Conservation (phyloP, 92 coral and sea anemone genomes). For the Plumapathes pennacea region DNA sequence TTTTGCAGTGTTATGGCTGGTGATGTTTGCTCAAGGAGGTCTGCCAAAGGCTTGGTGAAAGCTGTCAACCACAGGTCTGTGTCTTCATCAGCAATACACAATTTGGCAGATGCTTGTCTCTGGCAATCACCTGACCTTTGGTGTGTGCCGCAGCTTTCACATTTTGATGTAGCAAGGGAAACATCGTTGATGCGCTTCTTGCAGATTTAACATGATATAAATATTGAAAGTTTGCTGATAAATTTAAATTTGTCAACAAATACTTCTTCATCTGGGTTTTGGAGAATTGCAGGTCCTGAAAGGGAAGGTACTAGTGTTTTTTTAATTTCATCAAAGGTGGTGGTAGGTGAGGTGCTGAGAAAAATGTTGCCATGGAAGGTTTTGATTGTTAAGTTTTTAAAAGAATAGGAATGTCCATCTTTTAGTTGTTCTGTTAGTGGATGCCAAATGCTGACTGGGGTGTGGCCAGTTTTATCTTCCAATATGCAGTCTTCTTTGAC, state of each 20-base stretch:
- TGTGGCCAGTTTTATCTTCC: conserved; percentile 8
- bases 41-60: conserved; percentile 8
- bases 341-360: conserved; percentile 2
- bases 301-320: conserved; percentile 2
- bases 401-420: conserved; percentile 8
- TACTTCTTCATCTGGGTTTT: conserved; percentile 2
- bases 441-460: conserved; percentile 5
- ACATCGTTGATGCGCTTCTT: conserved; percentile 13
- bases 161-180: neutral
- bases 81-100: conserved; percentile 8
- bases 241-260: conserved; percentile 6
- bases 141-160: conserved; percentile 8
- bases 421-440: conserved; percentile 14
- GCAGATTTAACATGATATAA: conserved; percentile 16
- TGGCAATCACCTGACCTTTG: conserved; percentile 8
- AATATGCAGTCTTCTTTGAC: conserved; percentile 28
- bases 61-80: conserved; percentile 24
- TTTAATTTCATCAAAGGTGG: neutral
- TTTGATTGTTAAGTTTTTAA: conserved; percentile 18
- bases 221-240: conserved; percentile 10
- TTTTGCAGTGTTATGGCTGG: neutral
- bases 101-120: conserved; percentile 24
- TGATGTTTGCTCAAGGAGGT: conserved; percentile 4
- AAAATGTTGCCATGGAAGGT: neutral
- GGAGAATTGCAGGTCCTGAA: neutral